Evolutionary conservation across 1,140 invertebrate species (phyloP).

Genomic region (Drosophila orosa): DNA sequence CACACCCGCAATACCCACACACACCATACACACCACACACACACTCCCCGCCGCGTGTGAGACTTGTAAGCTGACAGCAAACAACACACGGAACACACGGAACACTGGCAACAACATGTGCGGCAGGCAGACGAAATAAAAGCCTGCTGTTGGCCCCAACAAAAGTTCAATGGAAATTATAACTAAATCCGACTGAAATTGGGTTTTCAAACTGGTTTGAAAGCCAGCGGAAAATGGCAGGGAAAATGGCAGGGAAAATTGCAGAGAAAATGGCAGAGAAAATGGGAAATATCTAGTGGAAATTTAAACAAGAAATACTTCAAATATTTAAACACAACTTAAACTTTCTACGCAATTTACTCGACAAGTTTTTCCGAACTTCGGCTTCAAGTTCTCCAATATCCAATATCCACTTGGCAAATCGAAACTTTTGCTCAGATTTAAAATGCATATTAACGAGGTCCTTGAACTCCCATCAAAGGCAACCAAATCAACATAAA

Average conservation of each 20-base stretch:
- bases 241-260: too few species aligned
- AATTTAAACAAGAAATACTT: not conserved
- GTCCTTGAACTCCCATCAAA: slow-evolving; percentile 38
- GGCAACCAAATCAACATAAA: slow-evolving; percentile 37
- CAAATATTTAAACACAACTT: not conserved
- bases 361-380: not conserved
- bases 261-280: too few species aligned
- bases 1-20: slow-evolving; percentile 8
- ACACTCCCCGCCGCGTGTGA: slow-evolving; percentile 9
- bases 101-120: slow-evolving; percentile 56
- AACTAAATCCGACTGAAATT: slow-evolving; percentile 13
- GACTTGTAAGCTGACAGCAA: slow-evolving; percentile 30
- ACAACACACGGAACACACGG: slow-evolving; percentile 27
- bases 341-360: not conserved
- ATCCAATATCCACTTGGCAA: slow-evolving; percentile 21
- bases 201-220: not conserved
- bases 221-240: not conserved
- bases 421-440: slow-evolving; percentile 13
- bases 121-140: slow-evolving; percentile 19
- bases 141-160: slow-evolving; percentile 1
- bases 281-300: not conserved
- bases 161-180: slow-evolving; percentile 16
- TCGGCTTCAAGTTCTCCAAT: not conserved
- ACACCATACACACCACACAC: not conserved
- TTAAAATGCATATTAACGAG: slow-evolving; percentile 26